Evolutionary conservation across 2,888 invertebrate species (phyloP).

Genomic region (Patella ulyssiponensis): DNA sequence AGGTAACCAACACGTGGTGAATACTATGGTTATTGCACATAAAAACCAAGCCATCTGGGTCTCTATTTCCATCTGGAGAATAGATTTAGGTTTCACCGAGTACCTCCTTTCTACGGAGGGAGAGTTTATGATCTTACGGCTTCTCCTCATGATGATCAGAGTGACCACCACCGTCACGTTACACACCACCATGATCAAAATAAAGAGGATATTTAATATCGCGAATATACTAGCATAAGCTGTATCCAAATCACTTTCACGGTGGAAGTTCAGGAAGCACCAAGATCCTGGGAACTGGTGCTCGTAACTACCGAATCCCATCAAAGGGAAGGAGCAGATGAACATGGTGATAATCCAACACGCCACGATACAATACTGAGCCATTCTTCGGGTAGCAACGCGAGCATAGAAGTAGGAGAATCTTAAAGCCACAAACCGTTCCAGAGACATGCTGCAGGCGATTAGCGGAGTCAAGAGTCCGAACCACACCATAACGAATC

Average conservation of each 20-base stretch:
- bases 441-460: conserved; percentile 71
- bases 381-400: conserved; percentile 56
- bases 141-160: conserved; percentile 57
- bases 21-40: conserved; percentile 67
- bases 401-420: conserved; percentile 67
- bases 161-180: conserved; percentile 58
- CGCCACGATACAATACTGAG: conserved; percentile 48
- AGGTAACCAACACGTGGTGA: conserved; percentile 69
- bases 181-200: conserved; percentile 50
- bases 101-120: conserved; percentile 47
- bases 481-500: conserved; percentile 69
- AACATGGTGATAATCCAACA: conserved; percentile 57
- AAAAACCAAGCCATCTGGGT: conserved; percentile 70
- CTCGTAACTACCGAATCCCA: conserved; percentile 68
- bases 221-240: conserved; percentile 64
- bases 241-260: conserved; percentile 46
- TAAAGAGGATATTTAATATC: conserved; percentile 58
- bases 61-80: conserved; percentile 54
- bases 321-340: conserved; percentile 65
- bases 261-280: conserved; percentile 70
- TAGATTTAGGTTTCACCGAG: conserved; percentile 30
- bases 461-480: conserved; percentile 69
- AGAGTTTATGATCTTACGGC: conserved; percentile 43
- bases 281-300: conserved; percentile 70
- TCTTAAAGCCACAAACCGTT: conserved; percentile 67